phyloP scores from a whole-genome alignment of 2,113 vertebrate species.

The Choloepus hoffmanni region DNA sequence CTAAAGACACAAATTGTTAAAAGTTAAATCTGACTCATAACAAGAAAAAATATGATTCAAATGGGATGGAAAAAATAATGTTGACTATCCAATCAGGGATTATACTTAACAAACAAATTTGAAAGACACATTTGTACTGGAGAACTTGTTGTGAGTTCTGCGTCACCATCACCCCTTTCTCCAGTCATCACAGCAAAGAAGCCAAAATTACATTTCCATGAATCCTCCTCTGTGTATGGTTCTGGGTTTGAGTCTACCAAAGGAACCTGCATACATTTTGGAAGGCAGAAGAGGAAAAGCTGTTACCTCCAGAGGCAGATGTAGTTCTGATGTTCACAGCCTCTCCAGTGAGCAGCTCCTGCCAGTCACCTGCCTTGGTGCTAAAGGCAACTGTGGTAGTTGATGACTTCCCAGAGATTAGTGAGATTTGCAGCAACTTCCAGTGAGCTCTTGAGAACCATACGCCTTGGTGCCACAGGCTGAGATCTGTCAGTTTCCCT shows the following conservation, averaged over 20 bases:
- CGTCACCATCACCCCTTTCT: not conserved
- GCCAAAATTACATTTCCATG: not conserved
- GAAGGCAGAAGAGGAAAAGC: not conserved
- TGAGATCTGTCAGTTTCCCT: not conserved
- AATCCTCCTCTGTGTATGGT: not conserved
- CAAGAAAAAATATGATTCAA: not conserved
- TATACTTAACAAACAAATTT: not conserved
- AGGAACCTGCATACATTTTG: not conserved
- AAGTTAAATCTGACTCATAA: not conserved
- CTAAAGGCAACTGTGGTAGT: not conserved
- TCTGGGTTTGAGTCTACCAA: not conserved
- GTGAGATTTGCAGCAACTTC: not conserved
- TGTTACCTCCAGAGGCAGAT: not conserved
- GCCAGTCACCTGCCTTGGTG: not conserved
- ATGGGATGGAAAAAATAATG: not conserved
- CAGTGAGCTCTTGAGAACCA: not conserved
- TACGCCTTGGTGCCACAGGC: not conserved
- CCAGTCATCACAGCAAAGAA: not conserved
- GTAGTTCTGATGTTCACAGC: too few relatives aligned
- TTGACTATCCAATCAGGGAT: not conserved
- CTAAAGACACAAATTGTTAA: not conserved
- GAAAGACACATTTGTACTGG: not conserved
- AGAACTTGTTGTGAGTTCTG: not conserved
- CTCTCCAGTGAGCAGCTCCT: not conserved
- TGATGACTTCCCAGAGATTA: not conserved